Conservation (phyloP, 1,140 invertebrate genomes). For the Trigoniulus corallinus region DNA sequence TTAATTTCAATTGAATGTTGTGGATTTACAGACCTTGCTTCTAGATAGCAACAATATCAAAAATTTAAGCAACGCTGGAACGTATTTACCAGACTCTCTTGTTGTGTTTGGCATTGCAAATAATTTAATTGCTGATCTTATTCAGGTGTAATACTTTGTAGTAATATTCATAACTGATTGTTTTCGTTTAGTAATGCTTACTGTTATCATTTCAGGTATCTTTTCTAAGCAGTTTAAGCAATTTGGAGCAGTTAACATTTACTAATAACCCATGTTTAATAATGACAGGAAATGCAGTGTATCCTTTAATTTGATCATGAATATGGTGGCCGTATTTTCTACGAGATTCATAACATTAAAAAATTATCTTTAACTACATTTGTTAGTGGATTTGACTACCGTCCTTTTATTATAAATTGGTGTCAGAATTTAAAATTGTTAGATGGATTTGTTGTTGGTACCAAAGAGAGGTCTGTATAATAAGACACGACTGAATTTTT, state of each 20-base stretch:
- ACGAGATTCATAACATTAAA: not conserved
- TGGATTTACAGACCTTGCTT: conserved; percentile 50
- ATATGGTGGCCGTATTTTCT: too few species aligned
- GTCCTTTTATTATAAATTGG: conserved; percentile 85
- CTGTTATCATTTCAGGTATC: conserved; percentile 40
- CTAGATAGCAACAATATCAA: conserved; percentile 72
- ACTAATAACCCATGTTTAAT: conserved; percentile 70
- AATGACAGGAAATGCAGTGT: conserved; percentile 14
- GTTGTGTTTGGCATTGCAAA: conserved; percentile 60
- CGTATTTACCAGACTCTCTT: conserved; percentile 56
- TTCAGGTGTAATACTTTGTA: conserved; percentile 27
- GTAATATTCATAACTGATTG: not conserved
- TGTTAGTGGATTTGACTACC: conserved; percentile 68
- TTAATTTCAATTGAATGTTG: too few species aligned
- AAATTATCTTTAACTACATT: conserved; percentile 14
- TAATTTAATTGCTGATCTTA: conserved; percentile 69
- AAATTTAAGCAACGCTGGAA: conserved; percentile 58
- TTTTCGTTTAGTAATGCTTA: not conserved
- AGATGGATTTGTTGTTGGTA: conserved; percentile 71
- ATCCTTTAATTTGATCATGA: conserved; percentile 17
- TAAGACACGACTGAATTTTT: not conserved
- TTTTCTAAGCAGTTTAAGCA: conserved; percentile 51
- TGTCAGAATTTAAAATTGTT: conserved; percentile 69
- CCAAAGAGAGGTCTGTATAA: conserved; percentile 60
- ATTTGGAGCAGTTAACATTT: conserved; percentile 62